Evolutionary conservation across 2,888 invertebrate genomes (phyloP).

Genomic region (Lycocerus yunnanus): DNA sequence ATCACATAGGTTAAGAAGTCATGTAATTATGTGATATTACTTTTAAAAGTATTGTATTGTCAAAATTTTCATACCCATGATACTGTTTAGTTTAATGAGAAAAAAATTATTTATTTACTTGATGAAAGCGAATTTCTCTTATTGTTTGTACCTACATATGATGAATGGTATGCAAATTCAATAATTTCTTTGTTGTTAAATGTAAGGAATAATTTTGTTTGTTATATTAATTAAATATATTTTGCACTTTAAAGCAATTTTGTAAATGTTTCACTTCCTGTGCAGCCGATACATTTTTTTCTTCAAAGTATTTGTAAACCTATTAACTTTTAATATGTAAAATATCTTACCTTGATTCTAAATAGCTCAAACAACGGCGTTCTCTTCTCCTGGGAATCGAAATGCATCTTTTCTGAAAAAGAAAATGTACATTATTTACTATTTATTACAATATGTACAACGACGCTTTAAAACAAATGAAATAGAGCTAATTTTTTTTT

Average conservation of each 20-base stretch:
- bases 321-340: not conserved
- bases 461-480: no score
- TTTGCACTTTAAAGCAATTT: slow-evolving; percentile 1
- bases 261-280: not conserved
- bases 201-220: slow-evolving; percentile 2
- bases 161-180: not conserved
- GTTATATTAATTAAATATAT: slow-evolving; percentile 1
- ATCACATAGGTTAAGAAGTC: slow-evolving; percentile 25
- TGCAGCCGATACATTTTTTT: not conserved
- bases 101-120: not conserved
- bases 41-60: slow-evolving; percentile 22
- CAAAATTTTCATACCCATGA: slow-evolving; percentile 5
- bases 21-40: slow-evolving; percentile 31
- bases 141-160: not conserved
- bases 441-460: no score
- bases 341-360: not conserved
- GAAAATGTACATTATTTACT: not conserved
- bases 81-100: not conserved
- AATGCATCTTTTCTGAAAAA: not conserved
- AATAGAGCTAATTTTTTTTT: no score
- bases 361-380: not conserved
- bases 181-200: not conserved
- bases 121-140: not conserved
- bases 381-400: no score
- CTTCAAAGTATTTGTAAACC: no score